phyloP scores from a whole-genome alignment of 2,797 vertebrate species.

The Epinephelus awoara region DNA sequence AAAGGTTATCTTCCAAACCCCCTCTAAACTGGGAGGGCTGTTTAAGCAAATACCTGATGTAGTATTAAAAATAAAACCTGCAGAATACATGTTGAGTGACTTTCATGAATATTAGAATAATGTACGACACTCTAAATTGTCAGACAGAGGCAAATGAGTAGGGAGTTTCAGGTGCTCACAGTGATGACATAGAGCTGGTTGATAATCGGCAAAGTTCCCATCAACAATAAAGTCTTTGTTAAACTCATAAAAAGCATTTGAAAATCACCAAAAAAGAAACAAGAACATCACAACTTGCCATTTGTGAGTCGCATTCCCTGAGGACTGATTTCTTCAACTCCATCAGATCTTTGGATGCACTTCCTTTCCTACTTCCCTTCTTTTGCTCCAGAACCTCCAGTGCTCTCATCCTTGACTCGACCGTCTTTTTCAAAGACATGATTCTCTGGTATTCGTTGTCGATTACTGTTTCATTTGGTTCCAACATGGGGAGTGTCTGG shows the following conservation, averaged over 20 bases:
- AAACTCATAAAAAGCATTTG: background rate
- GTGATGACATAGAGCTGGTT: too few species aligned
- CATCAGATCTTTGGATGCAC: slow-evolving; percentile 64
- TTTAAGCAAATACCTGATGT: too few species aligned
- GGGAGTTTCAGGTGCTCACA: too few species aligned
- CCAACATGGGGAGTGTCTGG: slow-evolving; percentile 74
- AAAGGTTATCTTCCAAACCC: too few species aligned
- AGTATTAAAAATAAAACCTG: too few species aligned
- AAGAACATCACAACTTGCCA: slow-evolving; percentile 62
- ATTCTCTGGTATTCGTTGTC: slow-evolving; percentile 81
- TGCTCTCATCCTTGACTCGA: slow-evolving; percentile 82
- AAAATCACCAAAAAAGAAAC: background rate
- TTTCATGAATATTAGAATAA: too few species aligned
- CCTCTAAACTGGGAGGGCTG: too few species aligned
- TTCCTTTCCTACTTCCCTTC: slow-evolving; percentile 41
- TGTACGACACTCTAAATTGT: too few species aligned
- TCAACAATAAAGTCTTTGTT: too few species aligned
- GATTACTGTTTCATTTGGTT: slow-evolving; percentile 77
- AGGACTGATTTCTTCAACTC: slow-evolving; percentile 79
- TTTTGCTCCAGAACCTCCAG: slow-evolving; percentile 78
- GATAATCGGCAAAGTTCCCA: too few species aligned
- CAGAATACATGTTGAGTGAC: too few species aligned
- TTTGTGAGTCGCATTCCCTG: slow-evolving; percentile 80
- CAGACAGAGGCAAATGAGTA: too few species aligned
- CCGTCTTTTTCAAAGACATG: slow-evolving; percentile 81